phyloP scores from a whole-genome alignment of 2,888 invertebrate genomes.

The Entomobrya multifasciata region DNA sequence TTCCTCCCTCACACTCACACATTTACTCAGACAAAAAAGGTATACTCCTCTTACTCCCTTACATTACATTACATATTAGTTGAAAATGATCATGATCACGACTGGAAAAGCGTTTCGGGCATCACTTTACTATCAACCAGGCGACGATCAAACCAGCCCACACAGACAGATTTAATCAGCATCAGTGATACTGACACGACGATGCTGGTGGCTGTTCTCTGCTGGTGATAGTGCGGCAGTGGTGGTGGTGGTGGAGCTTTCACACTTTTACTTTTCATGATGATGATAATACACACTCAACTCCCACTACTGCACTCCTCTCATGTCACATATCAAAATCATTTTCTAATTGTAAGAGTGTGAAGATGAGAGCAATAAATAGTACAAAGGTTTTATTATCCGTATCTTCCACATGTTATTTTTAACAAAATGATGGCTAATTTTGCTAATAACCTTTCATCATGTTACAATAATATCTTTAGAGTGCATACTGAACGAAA shows the following conservation, averaged over 20 bases:
- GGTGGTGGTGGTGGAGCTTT: conserved; percentile 30
- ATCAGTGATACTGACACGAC: conserved; percentile 56
- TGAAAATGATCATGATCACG: not conserved
- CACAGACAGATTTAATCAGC: conserved; percentile 74
- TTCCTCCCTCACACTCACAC: not conserved
- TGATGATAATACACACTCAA: not conserved
- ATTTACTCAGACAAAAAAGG: not conserved
- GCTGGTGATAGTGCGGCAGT: conserved; percentile 14
- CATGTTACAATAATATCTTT: conserved; percentile 16
- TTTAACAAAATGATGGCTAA: conserved; percentile 61
- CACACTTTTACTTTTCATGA: conserved; percentile 63
- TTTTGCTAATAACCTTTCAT: conserved; percentile 34
- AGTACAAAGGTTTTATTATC: conserved; percentile 21
- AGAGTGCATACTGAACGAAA: not conserved
- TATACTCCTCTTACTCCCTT: not conserved
- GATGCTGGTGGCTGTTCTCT: conserved; percentile 39
- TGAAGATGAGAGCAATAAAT: not conserved
- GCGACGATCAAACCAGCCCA: conserved; percentile 68
- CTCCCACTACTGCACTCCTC: conserved; percentile 9
- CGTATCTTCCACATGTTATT: conserved; percentile 54
- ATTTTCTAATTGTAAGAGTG: not conserved
- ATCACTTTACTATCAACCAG: conserved; percentile 60
- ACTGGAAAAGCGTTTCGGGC: conserved; percentile 62
- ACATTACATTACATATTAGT: conserved; percentile 43
- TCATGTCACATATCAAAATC: conserved; percentile 26